phyloP scores from a whole-genome alignment of 2,797 vertebrate species.

The Halcyon smyrnensis region DNA sequence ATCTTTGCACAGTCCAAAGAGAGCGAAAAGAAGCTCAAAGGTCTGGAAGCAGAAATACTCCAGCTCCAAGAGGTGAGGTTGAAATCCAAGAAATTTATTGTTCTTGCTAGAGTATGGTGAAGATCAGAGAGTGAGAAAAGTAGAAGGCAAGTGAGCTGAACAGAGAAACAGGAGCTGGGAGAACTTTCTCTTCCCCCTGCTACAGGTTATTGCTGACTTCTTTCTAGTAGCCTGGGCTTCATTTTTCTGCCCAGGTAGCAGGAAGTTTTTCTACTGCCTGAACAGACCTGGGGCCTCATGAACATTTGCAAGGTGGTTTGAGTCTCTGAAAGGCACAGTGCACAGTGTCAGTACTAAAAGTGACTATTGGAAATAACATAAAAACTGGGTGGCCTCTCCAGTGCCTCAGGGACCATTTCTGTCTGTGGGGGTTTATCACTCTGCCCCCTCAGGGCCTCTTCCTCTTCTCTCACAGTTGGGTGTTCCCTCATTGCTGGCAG shows the following conservation, averaged over 20 bases:
- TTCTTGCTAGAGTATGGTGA: background rate
- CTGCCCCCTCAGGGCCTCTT: background rate
- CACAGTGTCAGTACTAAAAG: background rate
- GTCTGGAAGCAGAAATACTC: conserved; percentile 95
- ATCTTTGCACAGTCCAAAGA: conserved; percentile 96
- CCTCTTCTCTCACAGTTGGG: background rate
- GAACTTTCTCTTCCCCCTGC: background rate
- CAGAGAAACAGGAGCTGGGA: background rate
- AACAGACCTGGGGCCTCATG: background rate
- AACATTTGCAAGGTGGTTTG: background rate
- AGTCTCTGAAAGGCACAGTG: background rate
- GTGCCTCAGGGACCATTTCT: background rate
- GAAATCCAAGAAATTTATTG: background rate
- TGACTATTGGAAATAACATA: background rate
- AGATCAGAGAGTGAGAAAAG: background rate
- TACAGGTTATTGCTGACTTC: background rate
- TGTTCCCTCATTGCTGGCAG: background rate
- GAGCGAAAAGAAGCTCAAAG: conserved; percentile 97
- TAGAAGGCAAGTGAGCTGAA: background rate
- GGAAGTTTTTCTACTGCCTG: background rate
- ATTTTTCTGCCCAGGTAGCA: background rate
- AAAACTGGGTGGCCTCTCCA: background rate
- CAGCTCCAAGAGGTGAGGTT: conserved; percentile 92
- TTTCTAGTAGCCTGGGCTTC: background rate
- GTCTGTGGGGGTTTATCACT: background rate